Percentiles rank a stretch among this genome's conserved stretches.
These are phyloP conservation scores for Latrodectus elegans DNA, from an alignment of 2,888 invertebrate species.

Conservation along the genomic window DNA sequence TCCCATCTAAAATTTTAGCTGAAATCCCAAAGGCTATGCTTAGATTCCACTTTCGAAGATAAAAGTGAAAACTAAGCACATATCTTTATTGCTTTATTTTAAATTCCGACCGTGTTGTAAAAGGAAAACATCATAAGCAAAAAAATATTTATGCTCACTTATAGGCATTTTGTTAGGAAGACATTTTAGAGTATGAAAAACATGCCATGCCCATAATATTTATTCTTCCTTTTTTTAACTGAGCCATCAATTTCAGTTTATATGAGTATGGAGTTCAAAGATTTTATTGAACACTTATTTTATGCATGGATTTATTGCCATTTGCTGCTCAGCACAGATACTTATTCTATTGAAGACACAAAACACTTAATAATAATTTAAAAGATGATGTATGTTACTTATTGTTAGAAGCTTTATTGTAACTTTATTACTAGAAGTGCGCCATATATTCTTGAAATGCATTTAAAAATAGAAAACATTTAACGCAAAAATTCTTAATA, in stretches of 20 bases:
- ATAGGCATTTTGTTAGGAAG: slow-evolving; percentile 13
- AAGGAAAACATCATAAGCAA: slow-evolving; percentile 1
- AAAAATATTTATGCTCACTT: slow-evolving; percentile 26
- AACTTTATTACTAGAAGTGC: too few species aligned
- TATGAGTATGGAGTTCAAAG: not conserved
- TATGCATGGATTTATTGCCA: not conserved
- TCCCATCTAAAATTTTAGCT: too few species aligned
- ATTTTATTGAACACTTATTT: not conserved
- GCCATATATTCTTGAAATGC: too few species aligned
- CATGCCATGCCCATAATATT: slow-evolving; percentile 10
- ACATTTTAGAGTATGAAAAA: slow-evolving; percentile 19
- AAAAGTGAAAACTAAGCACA: not conserved
- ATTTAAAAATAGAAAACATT: too few species aligned
- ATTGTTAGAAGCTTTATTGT: too few species aligned
- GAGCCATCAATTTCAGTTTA: slow-evolving; percentile 29
- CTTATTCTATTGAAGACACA: too few species aligned
- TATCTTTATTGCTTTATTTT: not conserved
- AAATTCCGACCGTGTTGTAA: not conserved
- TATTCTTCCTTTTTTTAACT: slow-evolving; percentile 11
- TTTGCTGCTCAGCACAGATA: too few species aligned
- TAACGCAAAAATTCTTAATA: too few species aligned
- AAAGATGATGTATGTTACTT: too few species aligned
- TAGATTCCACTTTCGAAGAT: too few species aligned
- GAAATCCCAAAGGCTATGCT: too few species aligned
- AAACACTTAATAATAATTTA: too few species aligned